A percentile compares a stretch with the other conserved stretches of the same genome.
Conservation (phyloP, 2,888 invertebrate species). For the Rhagonycha lutea region DNA sequence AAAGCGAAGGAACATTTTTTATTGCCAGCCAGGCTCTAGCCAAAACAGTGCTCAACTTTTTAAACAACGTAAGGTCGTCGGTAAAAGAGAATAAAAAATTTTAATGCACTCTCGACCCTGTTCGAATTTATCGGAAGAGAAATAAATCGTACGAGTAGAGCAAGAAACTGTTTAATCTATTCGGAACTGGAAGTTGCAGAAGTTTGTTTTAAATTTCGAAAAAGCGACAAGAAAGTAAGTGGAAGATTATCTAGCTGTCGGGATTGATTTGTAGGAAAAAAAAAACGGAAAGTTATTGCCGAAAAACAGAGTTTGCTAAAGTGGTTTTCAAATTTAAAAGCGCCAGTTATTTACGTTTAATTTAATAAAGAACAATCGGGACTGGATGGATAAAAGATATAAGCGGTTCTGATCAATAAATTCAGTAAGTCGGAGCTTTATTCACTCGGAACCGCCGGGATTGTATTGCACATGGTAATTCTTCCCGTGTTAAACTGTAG, state of each 20-base stretch:
- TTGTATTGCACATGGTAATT: too few species aligned
- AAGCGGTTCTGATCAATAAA: too few species aligned
- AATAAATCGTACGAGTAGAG: background rate
- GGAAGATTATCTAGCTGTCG: background rate
- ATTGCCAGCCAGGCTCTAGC: background rate
- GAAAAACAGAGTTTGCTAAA: background rate
- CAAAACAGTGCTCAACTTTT: background rate
- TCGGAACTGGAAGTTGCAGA: background rate
- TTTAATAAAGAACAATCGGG: background rate
- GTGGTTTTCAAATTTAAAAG: background rate
- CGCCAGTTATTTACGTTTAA: background rate
- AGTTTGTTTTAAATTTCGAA: background rate
- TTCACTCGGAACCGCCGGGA: too few species aligned
- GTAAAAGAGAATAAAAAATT: background rate
- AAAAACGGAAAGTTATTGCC: background rate
- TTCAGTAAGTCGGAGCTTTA: too few species aligned
- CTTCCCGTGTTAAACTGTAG: too few species aligned
- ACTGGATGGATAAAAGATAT: too few species aligned
- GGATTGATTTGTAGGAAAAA: background rate
- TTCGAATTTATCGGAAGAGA: background rate
- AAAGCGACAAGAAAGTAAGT: background rate
- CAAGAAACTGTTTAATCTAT: background rate
- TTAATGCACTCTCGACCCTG: background rate
- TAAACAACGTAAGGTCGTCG: background rate
- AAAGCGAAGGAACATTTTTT: background rate